phyloP scores from a whole-genome alignment of 1,140 invertebrate species.

The Lysiphlebus fabarum region DNA sequence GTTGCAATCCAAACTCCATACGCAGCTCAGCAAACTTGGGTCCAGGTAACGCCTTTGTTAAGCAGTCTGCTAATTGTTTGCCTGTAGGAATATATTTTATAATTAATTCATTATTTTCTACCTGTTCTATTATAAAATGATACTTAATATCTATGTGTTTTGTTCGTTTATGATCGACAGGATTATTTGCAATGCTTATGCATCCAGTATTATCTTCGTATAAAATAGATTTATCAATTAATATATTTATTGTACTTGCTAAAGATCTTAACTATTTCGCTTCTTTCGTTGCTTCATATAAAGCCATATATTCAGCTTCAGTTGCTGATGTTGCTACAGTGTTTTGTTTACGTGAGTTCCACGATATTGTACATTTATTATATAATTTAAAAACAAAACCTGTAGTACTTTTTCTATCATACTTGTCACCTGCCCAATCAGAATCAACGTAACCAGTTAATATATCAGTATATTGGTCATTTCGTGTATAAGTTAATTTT shows the following conservation, averaged over 20 bases:
- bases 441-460: conserved; percentile 21
- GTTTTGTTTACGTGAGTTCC: neutral
- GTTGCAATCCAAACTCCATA: neutral
- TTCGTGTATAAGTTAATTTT: conserved; percentile 33
- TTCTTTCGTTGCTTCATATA: conserved; percentile 1
- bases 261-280: conserved; percentile 5
- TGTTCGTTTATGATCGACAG: conserved; percentile 5
- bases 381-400: conserved; percentile 6
- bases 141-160: conserved; percentile 9
- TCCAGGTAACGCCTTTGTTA: conserved; percentile 24
- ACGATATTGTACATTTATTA: conserved; percentile 5
- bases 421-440: conserved; percentile 5
- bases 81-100: conserved; percentile 48
- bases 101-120: conserved; percentile 30
- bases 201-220: conserved; percentile 18
- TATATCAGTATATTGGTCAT: conserved; percentile 9
- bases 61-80: conserved; percentile 43
- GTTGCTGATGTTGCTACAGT: neutral
- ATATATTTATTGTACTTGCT: conserved; percentile 3
- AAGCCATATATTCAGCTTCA: conserved; percentile 4
- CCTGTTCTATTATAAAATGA: neutral
- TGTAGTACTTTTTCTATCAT: conserved; percentile 1
- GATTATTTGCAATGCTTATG: conserved; percentile 19
- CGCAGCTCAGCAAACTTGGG: conserved; percentile 27
- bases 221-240: neutral